Percentiles rank a stretch among this genome's conserved stretches.
Conservation (phyloP, 2,888 invertebrate species). For the Caenorhabditis sp. region DNA sequence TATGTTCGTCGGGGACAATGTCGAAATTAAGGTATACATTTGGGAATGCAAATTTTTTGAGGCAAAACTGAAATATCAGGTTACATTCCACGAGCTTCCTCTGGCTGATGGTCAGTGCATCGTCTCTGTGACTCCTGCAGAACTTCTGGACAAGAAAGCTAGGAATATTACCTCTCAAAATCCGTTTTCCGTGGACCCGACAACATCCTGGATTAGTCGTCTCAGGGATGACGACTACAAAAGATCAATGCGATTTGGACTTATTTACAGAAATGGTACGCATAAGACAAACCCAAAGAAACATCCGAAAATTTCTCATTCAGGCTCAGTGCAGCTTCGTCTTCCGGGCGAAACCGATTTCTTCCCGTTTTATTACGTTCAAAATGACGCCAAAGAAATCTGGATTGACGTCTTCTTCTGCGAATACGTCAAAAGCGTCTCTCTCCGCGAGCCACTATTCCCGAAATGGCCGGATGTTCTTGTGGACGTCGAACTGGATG, state of each 20-base stretch:
- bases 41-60: not conserved
- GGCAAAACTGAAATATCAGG: not conserved
- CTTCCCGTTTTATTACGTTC: slow-evolving; percentile 10
- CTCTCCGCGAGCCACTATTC: slow-evolving; percentile 6
- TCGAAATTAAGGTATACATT: slow-evolving; percentile 9
- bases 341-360: slow-evolving; percentile 4
- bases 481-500: not conserved
- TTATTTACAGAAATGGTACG: slow-evolving; percentile 10
- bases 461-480: not conserved
- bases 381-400: not conserved
- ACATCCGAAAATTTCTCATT: too few relatives aligned
- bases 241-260: slow-evolving; percentile 8
- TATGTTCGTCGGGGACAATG: slow-evolving; percentile 8
- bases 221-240: slow-evolving; percentile 3
- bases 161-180: slow-evolving; percentile 1
- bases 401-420: slow-evolving; percentile 29
- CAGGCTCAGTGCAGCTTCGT: slow-evolving; percentile 13
- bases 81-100: slow-evolving; percentile 10
- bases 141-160: not conserved
- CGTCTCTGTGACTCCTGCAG: slow-evolving; percentile 12
- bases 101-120: slow-evolving; percentile 11
- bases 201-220: slow-evolving; percentile 12
- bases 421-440: slow-evolving; percentile 9
- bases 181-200: slow-evolving; percentile 18
- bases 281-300: too few relatives aligned